Base-by-base conservation (phyloP, 2,797 vertebrate species). In the Hippocampus kuda region DNA sequence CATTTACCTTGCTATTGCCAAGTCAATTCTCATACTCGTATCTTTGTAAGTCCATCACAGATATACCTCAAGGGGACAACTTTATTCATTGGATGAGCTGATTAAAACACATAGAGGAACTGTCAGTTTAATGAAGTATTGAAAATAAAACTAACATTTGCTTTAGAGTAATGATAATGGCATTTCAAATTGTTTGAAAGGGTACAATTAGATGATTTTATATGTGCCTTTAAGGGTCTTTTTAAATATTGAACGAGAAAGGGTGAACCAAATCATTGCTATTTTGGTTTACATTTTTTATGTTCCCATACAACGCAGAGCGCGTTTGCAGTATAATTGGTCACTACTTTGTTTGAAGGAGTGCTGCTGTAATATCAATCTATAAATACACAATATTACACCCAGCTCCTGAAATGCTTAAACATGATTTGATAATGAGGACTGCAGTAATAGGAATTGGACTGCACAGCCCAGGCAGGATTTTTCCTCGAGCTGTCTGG, bases 21-120 rank as follows among this genome's bases (percentile, higher is more conserved):
- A 24, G 41, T 26, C 34, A 42, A 22, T 41, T 4, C n/a, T 60
- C 16, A 30, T 60, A 27, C 26, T 15, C 24, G 41, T 71, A 26
- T 22, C 26, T 8, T 38, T 16, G 42, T 64, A 62, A 68, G 64
- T 78, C 54, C 34, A 42, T 70, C 42, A 70, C 46, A 63, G 71
- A 24, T 30, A 0, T 46, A 68, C 67, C 80, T 72, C 53, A 6
- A 60, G 78, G 72, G 74, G 15, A n/a, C 26, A 73, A 72, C 70
- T 80, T 68, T 61, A 68, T 71, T 63, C 46, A 79, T 77, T 77
- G 18, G 16, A 38, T 38, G 59, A 34, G 30, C 59, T 61, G 63
- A 76, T 78, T 76, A 68, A 77, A 82, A 75, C 75, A 77, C 74
- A 77, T 71, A 75, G 79, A 71, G 72, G 46, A 63, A 48, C 4